Percentiles rank a stretch among this genome's conserved stretches.
These are phyloP conservation scores for Drosophila santomea DNA, from an alignment of 1,140 invertebrate genomes.

Conservation along the genomic window DNA sequence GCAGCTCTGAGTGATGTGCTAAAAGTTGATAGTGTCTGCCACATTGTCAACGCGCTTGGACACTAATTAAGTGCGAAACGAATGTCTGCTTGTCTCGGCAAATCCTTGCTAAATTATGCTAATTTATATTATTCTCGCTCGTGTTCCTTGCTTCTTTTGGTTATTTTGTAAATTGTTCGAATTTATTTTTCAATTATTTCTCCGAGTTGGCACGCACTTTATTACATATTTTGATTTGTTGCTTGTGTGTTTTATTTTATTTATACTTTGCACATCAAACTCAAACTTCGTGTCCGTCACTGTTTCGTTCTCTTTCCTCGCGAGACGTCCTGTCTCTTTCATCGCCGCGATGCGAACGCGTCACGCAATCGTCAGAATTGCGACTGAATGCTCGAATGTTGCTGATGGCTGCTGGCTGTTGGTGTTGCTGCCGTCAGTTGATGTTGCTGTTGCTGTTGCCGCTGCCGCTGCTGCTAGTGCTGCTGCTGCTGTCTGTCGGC, in stretches of 20 bases:
- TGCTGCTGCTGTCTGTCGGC: slow-evolving; percentile 29
- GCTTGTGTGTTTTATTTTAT: slow-evolving; percentile 8
- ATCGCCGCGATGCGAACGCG: slow-evolving; percentile 38
- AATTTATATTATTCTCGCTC: slow-evolving; percentile 21
- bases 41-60: slow-evolving; percentile 71
- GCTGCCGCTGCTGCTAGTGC: no score
- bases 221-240: slow-evolving; percentile 26
- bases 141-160: neutral
- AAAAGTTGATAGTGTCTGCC: slow-evolving; percentile 73
- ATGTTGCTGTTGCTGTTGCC: slow-evolving; percentile 40
- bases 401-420: slow-evolving; percentile 34
- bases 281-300: slow-evolving; percentile 8
- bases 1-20: slow-evolving; percentile 61
- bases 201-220: slow-evolving; percentile 22
- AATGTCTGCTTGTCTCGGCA: slow-evolving; percentile 48
- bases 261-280: slow-evolving; percentile 24
- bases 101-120: slow-evolving; percentile 32
- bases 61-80: slow-evolving; percentile 80
- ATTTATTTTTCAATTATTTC: slow-evolving; percentile 4
- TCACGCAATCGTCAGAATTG: slow-evolving; percentile 58
- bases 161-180: slow-evolving; percentile 2
- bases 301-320: neutral
- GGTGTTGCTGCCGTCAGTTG: slow-evolving; percentile 43
- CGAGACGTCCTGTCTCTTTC: slow-evolving; percentile 4
- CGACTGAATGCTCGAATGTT: slow-evolving; percentile 64